These are phyloP conservation scores for Drosophila sordidapex DNA, from an alignment of 2,888 invertebrate genomes.

Conservation along the genomic window DNA sequence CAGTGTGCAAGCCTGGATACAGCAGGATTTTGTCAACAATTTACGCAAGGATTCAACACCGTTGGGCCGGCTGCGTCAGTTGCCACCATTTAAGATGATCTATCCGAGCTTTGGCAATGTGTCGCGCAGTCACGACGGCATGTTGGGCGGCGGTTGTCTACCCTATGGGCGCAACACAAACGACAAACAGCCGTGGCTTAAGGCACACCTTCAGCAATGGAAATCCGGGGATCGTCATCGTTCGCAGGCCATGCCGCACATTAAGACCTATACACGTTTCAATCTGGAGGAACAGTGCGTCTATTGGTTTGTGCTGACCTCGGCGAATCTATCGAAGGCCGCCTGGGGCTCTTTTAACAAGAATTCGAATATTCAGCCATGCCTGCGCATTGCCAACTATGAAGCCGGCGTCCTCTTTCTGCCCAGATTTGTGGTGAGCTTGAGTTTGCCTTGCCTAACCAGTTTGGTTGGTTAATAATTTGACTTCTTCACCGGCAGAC, in stretches of 20 bases:
- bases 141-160: slow-evolving; percentile 93
- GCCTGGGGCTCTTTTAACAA: slow-evolving; percentile 94
- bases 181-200: slow-evolving; percentile 94
- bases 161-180: slow-evolving; percentile 93
- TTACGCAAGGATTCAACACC: slow-evolving; percentile 86
- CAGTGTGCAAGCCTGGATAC: slow-evolving; percentile 90
- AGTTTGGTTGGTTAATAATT: background rate
- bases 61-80: slow-evolving; percentile 85
- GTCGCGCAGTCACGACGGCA: slow-evolving; percentile 92
- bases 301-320: slow-evolving; percentile 94
- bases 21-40: slow-evolving; percentile 90
- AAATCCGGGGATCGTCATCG: slow-evolving; percentile 89
- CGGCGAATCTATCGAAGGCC: slow-evolving; percentile 98
- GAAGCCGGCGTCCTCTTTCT: slow-evolving; percentile 96
- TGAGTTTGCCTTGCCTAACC: background rate
- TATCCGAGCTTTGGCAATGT: slow-evolving; percentile 95
- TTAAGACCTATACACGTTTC: slow-evolving; percentile 94
- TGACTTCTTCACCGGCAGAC: slow-evolving; percentile 85
- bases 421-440: slow-evolving; percentile 91
- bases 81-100: slow-evolving; percentile 88
- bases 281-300: slow-evolving; percentile 87
- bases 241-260: slow-evolving; percentile 96
- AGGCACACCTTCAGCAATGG: slow-evolving; percentile 93
- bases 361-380: slow-evolving; percentile 86
- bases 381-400: slow-evolving; percentile 91